phyloP scores from a whole-genome alignment of 1,140 invertebrate species.

The Pogonomyrmex barbatus region DNA sequence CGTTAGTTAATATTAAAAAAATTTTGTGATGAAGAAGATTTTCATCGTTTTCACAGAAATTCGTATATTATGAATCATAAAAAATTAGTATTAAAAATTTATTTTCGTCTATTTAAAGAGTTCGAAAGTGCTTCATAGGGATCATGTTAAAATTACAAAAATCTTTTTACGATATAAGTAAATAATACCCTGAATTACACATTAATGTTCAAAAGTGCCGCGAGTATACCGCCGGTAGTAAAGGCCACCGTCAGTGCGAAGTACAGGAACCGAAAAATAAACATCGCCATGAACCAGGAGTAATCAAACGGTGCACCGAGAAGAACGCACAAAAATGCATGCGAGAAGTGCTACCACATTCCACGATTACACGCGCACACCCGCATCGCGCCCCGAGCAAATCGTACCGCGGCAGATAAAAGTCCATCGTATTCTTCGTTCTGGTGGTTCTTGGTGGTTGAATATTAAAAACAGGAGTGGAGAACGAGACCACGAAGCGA shows the following conservation, averaged over 20 bases:
- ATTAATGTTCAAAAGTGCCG: constrained; percentile 44
- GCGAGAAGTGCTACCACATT: not conserved
- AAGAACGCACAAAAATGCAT: constrained; percentile 39
- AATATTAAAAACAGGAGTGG: constrained; percentile 71
- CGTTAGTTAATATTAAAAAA: not conserved
- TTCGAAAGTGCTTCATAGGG: not conserved
- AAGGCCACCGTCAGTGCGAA: constrained; percentile 23
- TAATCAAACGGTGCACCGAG: constrained; percentile 11
- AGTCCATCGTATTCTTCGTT: constrained; percentile 44
- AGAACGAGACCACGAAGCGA: not conserved
- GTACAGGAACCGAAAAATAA: constrained; percentile 60
- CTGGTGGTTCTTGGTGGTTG: not conserved
- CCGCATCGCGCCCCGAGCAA: not conserved
- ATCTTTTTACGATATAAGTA: not conserved
- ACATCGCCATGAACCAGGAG: constrained; percentile 38
- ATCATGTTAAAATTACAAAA: constrained; percentile 24
- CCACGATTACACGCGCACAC: not conserved
- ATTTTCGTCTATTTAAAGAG: not conserved
- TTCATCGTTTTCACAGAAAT: not conserved
- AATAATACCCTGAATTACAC: not conserved
- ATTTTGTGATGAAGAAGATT: not conserved
- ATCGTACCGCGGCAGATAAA: constrained; percentile 60
- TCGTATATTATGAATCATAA: not conserved
- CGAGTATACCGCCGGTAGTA: not conserved
- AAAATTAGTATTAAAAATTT: not conserved